These are phyloP conservation scores for Eremobia ochroleuca DNA, from an alignment of 2,888 invertebrate genomes.

Conservation along the genomic window DNA sequence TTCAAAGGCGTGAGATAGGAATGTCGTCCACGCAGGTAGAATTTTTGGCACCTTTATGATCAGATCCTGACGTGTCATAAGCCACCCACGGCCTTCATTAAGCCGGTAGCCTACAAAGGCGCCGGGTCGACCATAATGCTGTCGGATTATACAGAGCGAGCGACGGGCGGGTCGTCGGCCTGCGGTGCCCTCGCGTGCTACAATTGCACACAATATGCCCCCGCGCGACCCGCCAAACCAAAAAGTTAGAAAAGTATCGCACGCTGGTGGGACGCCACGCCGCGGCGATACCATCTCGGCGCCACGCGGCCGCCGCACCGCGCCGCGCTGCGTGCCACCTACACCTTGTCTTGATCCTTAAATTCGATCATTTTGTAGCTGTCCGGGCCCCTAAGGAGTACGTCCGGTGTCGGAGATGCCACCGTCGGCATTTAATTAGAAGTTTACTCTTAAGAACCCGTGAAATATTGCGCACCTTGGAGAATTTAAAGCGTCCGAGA, in stretches of 20 bases:
- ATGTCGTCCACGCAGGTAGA: conserved; percentile 89
- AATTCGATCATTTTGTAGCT: conserved; percentile 81
- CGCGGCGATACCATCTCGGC: conserved; percentile 84
- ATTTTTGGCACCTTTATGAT: conserved; percentile 90
- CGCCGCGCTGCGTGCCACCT: conserved; percentile 72
- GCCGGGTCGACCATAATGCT: conserved; percentile 87
- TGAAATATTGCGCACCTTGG: conserved; percentile 86
- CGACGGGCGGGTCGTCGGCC: conserved; percentile 87
- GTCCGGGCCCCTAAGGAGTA: conserved; percentile 72
- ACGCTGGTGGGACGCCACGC: conserved; percentile 63
- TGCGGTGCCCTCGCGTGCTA: conserved; percentile 87
- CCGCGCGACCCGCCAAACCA: conserved; percentile 85
- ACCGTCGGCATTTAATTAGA: conserved; percentile 85
- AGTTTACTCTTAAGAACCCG: conserved; percentile 82
- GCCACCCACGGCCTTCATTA: conserved; percentile 90
- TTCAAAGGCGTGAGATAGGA: conserved; percentile 87
- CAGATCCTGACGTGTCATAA: conserved; percentile 89
- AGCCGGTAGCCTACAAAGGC: conserved; percentile 90
- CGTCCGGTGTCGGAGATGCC: conserved; percentile 80
- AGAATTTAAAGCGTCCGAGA: conserved; percentile 80
- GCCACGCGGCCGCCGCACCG: conserved; percentile 72
- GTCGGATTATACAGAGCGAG: conserved; percentile 86
- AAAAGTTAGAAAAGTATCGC: conserved; percentile 90
- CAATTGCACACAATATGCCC: conserved; percentile 89
- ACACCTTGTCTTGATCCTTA: conserved; percentile 76